Percentiles rank a stretch among this genome's conserved stretches.
These are phyloP conservation scores for Syngnathus scovelli DNA, from an alignment of 2,113 vertebrate genomes.

Conservation along the genomic window DNA sequence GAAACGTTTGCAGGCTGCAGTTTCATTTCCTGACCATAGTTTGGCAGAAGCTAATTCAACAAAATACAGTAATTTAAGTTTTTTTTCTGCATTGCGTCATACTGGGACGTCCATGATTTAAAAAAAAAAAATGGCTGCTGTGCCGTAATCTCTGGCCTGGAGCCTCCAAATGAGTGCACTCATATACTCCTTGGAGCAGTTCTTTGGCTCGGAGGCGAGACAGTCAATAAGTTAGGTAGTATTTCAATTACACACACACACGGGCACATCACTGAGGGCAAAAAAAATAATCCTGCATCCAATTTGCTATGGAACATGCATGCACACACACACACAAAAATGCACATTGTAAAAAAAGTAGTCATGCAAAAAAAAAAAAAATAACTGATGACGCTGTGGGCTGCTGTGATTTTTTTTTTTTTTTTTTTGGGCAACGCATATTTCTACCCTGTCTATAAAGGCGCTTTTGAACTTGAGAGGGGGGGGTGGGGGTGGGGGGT, in stretches of 20 bases:
- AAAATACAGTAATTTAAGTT: too few relatives aligned
- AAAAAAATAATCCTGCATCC: constrained; percentile 51
- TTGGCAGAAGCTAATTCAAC: too few relatives aligned
- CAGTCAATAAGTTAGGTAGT: constrained; percentile 62
- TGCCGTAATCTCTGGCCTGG: constrained; percentile 32
- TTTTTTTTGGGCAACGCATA: constrained; percentile 58
- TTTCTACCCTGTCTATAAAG: constrained; percentile 57
- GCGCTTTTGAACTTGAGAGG: constrained; percentile 53
- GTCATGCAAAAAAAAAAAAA: constrained; percentile 1
- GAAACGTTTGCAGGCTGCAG: too few relatives aligned
- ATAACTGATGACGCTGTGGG: constrained; percentile 37
- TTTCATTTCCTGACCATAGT: too few relatives aligned
- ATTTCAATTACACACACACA: constrained; percentile 66
- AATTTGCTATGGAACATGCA: constrained; percentile 34
- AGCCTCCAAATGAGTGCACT: constrained; percentile 52
- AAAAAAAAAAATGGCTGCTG: neutral
- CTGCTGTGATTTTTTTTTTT: constrained; percentile 54
- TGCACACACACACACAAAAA: constrained; percentile 6
- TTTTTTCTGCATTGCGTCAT: too few relatives aligned
- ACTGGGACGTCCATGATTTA: too few relatives aligned
- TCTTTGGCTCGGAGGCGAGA: constrained; percentile 48
- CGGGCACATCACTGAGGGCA: constrained; percentile 53
- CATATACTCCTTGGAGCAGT: constrained; percentile 45
- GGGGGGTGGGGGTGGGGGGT: constrained; percentile 11
- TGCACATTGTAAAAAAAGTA: neutral